Base-by-base conservation (phyloP, 23 tunicate species). In the Clavelina lepadiformis region DNA sequence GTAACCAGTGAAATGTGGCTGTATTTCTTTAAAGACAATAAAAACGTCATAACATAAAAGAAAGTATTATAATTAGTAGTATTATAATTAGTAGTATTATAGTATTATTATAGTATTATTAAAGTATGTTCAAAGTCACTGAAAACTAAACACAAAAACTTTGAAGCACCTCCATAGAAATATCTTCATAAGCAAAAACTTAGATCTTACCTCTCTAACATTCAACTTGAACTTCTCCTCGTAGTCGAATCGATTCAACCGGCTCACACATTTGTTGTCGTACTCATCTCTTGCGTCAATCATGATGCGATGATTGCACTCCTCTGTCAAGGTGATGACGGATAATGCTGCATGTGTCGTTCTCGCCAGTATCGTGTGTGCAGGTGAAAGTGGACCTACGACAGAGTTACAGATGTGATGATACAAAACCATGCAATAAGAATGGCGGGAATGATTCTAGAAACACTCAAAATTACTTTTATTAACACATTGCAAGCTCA, bases 221-320 rank as follows among this genome's bases (percentile, higher is more conserved):
- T 36, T 56, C 3, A 88, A 67, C 3, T 63, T 49, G 46, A 88
- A 88, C 26, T 68, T 73, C 19, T 74, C 47, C 25, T 82, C 72
- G 37, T 73, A 62, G 36, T 74, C 78, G 0, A 49, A 3, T 53
- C 46, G 35, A 32, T 41, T 38, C 46, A 88, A 35, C 46, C 72
- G 41, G 28, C n/a, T 41, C 30, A 67, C 44, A 59, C 96, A 88
- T n/a, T 58, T 51, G 72, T 88, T 88, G 26, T 68, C 78, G 45
- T 51, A 88, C 51, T 72, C 82, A 50, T 88, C 96, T 4, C 96
- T 52, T 3, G 86, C 73, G 0, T 79, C 86, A 23, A 88, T 69
- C 35, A 65, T 62, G 59, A 88, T 46, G 27, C 62, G 33, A 13
- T 79, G 79, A 38, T 67, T 74, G 21, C 24, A 51, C 15, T 79